Evolutionary conservation across 2,113 vertebrate genomes (phyloP), one percentile per base, ranked within the genome.

Genomic region (Hystrix cristata): DNA sequence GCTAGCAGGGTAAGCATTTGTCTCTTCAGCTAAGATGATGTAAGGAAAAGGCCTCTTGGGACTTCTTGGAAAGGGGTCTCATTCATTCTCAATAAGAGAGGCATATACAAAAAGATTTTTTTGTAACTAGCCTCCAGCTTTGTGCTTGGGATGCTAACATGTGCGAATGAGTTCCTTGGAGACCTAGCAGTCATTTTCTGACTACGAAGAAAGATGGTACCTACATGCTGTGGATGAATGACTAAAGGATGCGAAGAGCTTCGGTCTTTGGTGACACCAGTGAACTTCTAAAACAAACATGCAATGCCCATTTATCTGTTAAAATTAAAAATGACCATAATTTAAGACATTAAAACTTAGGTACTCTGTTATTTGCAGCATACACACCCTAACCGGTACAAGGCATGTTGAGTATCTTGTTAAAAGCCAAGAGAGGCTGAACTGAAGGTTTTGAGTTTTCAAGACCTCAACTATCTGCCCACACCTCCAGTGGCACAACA

Each of bases 71-170:
- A 93, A 80, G n/a, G 21, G 9, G 69, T 88, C 82, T 94, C 67
- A 46, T 91, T 79, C 34, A 43, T 97, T 95, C 62, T 76, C 81
- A 87, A 38, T 89, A 62, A 87, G 46, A 84, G 48, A 80, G 3
- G 25, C 84, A 48, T 48, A n/a, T 72, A 86, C 90, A 46, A 83
- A 69, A 95, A 55, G 7, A 27, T 29, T 27, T 55, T 69, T 38
- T 62, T 59, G 7, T 59, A 71, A 15, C 67, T 83, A 48, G 14
- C 21, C 1, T 43, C 38, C 29, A 43, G 25, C 13, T 72, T 79
- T 87, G 72, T 67, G 10, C 57, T 60, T 78, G 62, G 29, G 80
- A 57, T 55, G 19, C 34, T 46, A 5, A 95, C 53, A 64, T n/a
- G 1, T 79, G 43, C 74, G 27, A 87, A 46, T 80, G 57, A 90